Evolutionary conservation across 2,113 vertebrate species (phyloP), one percentile per base, ranked within the genome.

Genomic region (Alligator sinensis): DNA sequence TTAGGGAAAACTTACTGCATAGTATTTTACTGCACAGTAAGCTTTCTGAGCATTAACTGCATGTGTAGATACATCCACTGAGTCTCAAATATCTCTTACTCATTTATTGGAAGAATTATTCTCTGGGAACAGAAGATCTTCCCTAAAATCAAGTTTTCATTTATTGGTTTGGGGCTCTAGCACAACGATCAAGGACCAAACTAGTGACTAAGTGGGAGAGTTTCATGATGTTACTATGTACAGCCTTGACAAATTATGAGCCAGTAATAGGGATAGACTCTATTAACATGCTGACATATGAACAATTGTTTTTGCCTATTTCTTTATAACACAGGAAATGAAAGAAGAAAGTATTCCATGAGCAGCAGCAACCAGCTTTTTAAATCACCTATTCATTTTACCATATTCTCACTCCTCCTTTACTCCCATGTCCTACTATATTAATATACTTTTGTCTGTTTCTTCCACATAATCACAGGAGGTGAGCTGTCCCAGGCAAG

Each of bases 161-260:
- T 86, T 89, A 55, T n/a, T 78, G 91, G 78, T 62, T 82, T 84
- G 59, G 24, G 11, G 88, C 70, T 80, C 89, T 90, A 47, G 47
- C 72, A 47, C 58, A 86, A 82, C 92, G 89, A 88, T 93, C 94
- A 93, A 95, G 87, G 95, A 47, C 55, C 59, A 88, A 86, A 82
- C 89, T 93, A 89, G 87, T 96, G 93, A 95, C 89, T 92, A 90
- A 94, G 47, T 47, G 47, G 47, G 91, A 94, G 62, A 90, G 91
- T 90, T 84, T 80, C 55, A 84, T 86, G 92, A 87, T 94, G 47
- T 97, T 81, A 7, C 77, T 86, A 83, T 47, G 38, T 66, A 93
- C 83, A 94, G 86, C 55, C 84, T 95, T 93, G 88, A 85, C 91
- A 96, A 91, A 92, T 91, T 89, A 75, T 81, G 88, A 92, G 96